phyloP scores from a whole-genome alignment of 2,888 invertebrate genomes.

The Orthosia gothica region DNA sequence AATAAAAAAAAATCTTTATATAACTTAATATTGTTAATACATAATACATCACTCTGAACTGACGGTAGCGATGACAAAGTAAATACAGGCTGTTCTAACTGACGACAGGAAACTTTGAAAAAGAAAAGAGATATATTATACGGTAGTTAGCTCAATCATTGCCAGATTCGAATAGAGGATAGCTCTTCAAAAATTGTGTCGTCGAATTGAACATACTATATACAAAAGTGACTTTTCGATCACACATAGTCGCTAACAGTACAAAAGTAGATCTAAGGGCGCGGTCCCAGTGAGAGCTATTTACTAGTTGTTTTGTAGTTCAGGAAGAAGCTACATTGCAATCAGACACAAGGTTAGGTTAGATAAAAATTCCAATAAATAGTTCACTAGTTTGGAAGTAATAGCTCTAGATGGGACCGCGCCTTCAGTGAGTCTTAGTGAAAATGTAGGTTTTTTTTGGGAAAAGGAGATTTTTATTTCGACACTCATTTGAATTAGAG shows the following conservation, averaged over 20 bases:
- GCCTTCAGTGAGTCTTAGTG: not conserved
- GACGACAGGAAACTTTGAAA: not conserved
- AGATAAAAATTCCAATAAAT: too few relatives aligned
- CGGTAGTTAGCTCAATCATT: not conserved
- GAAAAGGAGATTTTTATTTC: not conserved
- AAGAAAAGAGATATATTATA: not conserved
- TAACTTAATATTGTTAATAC: slow-evolving; percentile 78
- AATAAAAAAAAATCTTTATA: slow-evolving; percentile 73
- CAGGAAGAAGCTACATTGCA: too few relatives aligned
- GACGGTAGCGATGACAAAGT: slow-evolving; percentile 35
- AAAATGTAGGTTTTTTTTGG: not conserved
- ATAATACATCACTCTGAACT: slow-evolving; percentile 76
- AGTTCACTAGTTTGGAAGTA: too few relatives aligned
- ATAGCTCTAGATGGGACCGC: too few relatives aligned
- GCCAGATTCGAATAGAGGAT: not conserved
- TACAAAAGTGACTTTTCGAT: slow-evolving; percentile 17
- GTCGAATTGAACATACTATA: not conserved
- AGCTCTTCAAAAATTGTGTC: not conserved
- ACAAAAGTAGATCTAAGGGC: not conserved
- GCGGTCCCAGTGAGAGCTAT: too few relatives aligned
- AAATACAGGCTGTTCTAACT: slow-evolving; percentile 4
- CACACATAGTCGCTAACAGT: not conserved
- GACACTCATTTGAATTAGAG: not conserved
- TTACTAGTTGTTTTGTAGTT: too few relatives aligned
- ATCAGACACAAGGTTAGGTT: too few relatives aligned